Base-by-base conservation (phyloP, 2,113 vertebrate species). In the Ictidomys tridecemlineatus region DNA sequence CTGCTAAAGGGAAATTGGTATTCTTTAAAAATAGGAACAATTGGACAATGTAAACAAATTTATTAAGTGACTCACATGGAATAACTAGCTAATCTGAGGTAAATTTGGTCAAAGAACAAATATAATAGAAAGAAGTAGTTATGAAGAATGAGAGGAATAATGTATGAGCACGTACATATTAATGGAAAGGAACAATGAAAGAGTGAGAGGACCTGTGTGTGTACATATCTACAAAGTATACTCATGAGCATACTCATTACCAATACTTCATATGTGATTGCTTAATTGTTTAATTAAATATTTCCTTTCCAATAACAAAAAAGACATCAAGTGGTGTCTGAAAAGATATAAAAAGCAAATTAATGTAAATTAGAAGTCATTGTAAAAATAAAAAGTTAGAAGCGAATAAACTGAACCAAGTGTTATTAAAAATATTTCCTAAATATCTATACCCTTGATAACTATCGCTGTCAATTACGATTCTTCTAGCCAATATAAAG, bases 1-100 rank as follows among this genome's bases (percentile, higher is more conserved):
- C 56, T 91, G 37, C 48, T 80, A 34, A 74, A 96, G 8, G 45
- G 8, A 93, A 93, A 90, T 92, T 69, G 39, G 7, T 73, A 30
- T 80, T 87, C 91, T 69, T 88, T 97, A 73, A 97, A 95, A 97
- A 94, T 70, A 89, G 20, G 20, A 84, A 91, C 51, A 70, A 51
- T 4, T 84, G 34, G 51, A 84, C 20, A 89, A 85, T 69, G 61
- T 56, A 91, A 94, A 70, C 42, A 92, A 79, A 93, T 89, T 72
- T 92, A 26, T 88, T 69, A 85, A 82, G 30, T 77, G 61, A 58
- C 34, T 93, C 51, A 56, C 26, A 48, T 70, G 58, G 39, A 90
- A 72, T 87, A 77, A 30, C 42, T 51, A 78, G 26, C 30, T 94
- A 89, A 96, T 80, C 22, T 95, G 42, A 61, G 80, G 63, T 94